Evolutionary conservation across 2,888 invertebrate genomes (phyloP), one percentile per base, ranked within the genome.

Genomic region (Venustoraphidia nigricollis): DNA sequence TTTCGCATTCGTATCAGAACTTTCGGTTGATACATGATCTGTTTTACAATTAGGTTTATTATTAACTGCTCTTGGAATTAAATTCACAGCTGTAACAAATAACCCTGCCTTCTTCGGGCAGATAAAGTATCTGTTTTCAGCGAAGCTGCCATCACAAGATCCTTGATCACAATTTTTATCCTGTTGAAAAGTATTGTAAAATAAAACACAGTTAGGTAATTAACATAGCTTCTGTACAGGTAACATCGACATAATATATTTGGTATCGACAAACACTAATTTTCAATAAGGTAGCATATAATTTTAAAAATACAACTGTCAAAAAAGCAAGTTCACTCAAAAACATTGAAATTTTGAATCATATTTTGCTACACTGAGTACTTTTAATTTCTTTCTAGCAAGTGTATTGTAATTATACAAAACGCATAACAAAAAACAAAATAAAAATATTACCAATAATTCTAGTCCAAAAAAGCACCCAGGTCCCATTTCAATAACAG

Each of bases 391-490:
- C 3, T 27, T 5, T 27, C 27, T 17, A 17, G 4, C 27, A 27
- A 27, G 27, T 52, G 17, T 41, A 45, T 1, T 11, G n/a, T 27
- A 41, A 45, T n/a, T n/a, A 41, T 47, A 10, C 36, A 13, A 43
- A 46, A 10, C 41, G 14, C 37, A 47, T 39, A 41, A 47, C 35
- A 40, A 39, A 39, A 8, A 47, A 40, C 44, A 8, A 41, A 43
- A 11, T 50, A 51, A 48, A 49, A 40, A 47, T 61, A 62, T 67
- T 65, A 77, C 77, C 69, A 73, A 64, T 56, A 77, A 57, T 57
- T 75, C 72, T 51, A 77, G 64, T 43, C 75, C 76, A 59, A 72
- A 71, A 58, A 72, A 73, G 57, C 70, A 70, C 53, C 76, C 69
- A 27, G 61, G 60, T 48, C 68, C 73, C 46, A 75, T 61, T 51